Evolutionary conservation across 2,797 vertebrate species (phyloP).

Genomic region (Parauchenoglanis punctatus): DNA sequence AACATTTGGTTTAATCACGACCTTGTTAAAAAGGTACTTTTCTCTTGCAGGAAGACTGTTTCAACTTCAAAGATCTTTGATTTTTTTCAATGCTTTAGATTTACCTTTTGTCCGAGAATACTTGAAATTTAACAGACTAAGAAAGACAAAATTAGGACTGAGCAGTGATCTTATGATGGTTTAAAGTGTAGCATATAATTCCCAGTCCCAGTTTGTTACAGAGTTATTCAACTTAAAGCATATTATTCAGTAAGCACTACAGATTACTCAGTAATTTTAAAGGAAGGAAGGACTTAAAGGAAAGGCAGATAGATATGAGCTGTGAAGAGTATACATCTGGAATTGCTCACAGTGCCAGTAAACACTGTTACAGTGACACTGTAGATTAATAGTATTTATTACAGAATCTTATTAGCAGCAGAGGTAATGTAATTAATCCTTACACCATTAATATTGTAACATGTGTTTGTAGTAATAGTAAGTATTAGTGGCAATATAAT

Average conservation of each 20-base stretch:
- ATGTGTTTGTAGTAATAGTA: not conserved
- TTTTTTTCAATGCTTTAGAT: constrained; percentile 2
- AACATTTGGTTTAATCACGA: constrained; percentile 15
- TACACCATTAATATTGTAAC: not conserved
- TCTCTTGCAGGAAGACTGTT: not conserved
- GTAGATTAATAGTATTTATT: not conserved
- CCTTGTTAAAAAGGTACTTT: constrained; percentile 26
- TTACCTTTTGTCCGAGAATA: not conserved
- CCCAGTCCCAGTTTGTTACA: not conserved
- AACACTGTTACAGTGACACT: not conserved
- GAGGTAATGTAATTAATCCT: not conserved
- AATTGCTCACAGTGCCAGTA: not conserved
- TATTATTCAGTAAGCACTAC: not conserved
- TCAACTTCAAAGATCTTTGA: not conserved
- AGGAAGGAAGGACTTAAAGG: not conserved
- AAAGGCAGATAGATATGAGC: not conserved
- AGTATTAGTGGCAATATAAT: not conserved
- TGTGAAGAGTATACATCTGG: not conserved
- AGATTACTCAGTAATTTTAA: not conserved
- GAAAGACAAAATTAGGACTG: not conserved
- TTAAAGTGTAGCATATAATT: constrained; percentile 5
- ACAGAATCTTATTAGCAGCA: not conserved
- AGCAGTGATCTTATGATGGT: not conserved
- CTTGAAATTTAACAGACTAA: not conserved
- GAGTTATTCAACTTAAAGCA: not conserved